These are phyloP conservation scores for Drosophila prostipennis DNA, from an alignment of 2,888 invertebrate species.

Conservation along the genomic window DNA sequence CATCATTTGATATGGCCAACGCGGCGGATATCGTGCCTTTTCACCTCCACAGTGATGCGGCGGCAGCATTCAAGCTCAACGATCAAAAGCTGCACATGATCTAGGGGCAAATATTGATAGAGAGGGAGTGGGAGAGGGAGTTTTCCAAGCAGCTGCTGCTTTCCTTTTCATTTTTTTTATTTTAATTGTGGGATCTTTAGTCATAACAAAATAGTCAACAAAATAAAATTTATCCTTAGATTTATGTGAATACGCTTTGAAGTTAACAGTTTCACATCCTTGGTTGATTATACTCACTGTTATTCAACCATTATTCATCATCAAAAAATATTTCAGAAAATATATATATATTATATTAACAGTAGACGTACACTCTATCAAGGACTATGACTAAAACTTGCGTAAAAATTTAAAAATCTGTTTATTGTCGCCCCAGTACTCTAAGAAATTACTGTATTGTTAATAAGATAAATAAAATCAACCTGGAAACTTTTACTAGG, in stretches of 20 bases:
- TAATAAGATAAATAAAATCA: conserved; percentile 12
- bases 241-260: neutral
- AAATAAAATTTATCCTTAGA: conserved; percentile 1
- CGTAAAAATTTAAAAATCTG: conserved; percentile 4
- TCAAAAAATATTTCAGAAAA: neutral
- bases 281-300: neutral
- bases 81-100: conserved; percentile 74
- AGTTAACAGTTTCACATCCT: neutral
- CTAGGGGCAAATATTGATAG: conserved; percentile 35
- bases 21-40: conserved; percentile 65
- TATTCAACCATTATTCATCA: neutral
- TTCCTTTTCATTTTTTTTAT: too few species aligned
- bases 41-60: conserved; percentile 72
- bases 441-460: conserved; percentile 14
- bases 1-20: conserved; percentile 56
- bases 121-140: neutral
- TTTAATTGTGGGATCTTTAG: conserved; percentile 7
- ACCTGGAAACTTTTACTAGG: conserved; percentile 11
- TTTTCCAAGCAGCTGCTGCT: conserved; percentile 5
- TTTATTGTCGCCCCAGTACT: conserved; percentile 13
- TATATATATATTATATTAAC: neutral
- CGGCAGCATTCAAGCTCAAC: conserved; percentile 66
- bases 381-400: conserved; percentile 7
- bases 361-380: conserved; percentile 1
- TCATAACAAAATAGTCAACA: conserved; percentile 11